Evolutionary conservation across 2,888 invertebrate genomes (phyloP).

Genomic region (Bombylius major): DNA sequence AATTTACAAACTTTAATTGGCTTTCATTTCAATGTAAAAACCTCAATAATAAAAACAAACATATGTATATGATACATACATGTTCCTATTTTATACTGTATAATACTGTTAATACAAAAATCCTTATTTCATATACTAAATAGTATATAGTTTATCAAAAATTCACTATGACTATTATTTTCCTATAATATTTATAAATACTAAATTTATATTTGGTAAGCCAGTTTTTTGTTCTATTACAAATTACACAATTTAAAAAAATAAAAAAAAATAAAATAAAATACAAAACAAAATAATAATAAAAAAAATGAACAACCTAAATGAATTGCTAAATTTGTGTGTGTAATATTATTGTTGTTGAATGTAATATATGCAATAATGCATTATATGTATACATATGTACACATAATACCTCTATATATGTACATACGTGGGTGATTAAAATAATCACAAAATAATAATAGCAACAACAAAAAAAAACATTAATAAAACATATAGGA

Average conservation of each 20-base stretch:
- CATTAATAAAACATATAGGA: no score
- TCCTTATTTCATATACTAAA: background rate
- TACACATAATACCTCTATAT: background rate
- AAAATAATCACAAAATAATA: background rate
- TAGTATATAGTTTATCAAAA: background rate
- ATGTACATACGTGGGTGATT: no score
- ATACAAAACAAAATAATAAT: no score
- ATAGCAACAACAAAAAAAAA: background rate
- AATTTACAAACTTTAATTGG: background rate
- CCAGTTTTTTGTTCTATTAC: background rate
- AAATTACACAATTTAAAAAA: no score
- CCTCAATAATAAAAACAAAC: background rate
- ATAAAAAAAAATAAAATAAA: no score
- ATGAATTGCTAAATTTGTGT: background rate
- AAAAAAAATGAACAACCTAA: no score
- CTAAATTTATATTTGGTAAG: background rate
- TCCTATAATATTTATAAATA: no score
- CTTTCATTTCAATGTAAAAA: background rate
- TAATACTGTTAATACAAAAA: background rate
- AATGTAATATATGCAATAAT: no score
- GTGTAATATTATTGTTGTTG: background rate
- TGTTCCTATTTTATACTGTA: background rate
- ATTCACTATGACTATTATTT: background rate
- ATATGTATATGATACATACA: background rate
- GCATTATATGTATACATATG: no score